Evolutionary conservation across 2,113 vertebrate genomes (phyloP).

Genomic region (Nothocercus nigrocapillus): DNA sequence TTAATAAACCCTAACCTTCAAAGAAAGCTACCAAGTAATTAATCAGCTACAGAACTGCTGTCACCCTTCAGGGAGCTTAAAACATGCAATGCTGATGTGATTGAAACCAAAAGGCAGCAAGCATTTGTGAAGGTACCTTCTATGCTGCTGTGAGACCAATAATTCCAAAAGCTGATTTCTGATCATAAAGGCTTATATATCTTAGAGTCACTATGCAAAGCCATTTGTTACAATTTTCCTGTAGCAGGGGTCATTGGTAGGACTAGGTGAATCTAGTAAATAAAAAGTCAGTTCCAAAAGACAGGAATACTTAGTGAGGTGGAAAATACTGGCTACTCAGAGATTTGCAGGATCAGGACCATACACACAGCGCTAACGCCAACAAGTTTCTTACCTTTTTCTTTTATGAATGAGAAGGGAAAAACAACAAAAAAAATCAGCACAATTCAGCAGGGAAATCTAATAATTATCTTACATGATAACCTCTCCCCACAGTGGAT

Average conservation of each 20-base stretch:
- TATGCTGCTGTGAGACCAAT: not conserved
- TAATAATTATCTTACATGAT: conserved; percentile 8
- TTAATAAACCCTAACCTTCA: conserved; percentile 27
- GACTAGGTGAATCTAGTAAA: not conserved
- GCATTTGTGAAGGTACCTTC: conserved; percentile 11
- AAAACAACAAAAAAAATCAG: not conserved
- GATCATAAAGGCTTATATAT: not conserved
- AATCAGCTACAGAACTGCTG: conserved; percentile 9
- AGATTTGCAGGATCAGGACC: not conserved
- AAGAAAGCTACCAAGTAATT: conserved; percentile 46
- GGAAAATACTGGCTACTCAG: not conserved
- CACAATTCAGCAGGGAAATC: conserved; percentile 43
- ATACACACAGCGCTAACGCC: not conserved
- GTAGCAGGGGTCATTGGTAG: not conserved
- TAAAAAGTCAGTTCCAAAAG: not conserved
- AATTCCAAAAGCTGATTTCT: not conserved
- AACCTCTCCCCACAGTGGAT: conserved; percentile 30
- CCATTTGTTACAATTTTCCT: not conserved
- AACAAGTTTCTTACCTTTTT: not conserved
- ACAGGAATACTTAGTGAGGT: not conserved
- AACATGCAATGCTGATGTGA: not conserved
- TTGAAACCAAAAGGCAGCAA: not conserved
- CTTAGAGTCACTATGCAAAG: not conserved
- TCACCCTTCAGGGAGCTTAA: conserved; percentile 17
- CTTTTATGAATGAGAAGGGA: not conserved